Percentiles rank a stretch among this genome's conserved stretches.
phyloP scores from a whole-genome alignment of 1,140 invertebrate species.

The Spodoptera frugiperda region DNA sequence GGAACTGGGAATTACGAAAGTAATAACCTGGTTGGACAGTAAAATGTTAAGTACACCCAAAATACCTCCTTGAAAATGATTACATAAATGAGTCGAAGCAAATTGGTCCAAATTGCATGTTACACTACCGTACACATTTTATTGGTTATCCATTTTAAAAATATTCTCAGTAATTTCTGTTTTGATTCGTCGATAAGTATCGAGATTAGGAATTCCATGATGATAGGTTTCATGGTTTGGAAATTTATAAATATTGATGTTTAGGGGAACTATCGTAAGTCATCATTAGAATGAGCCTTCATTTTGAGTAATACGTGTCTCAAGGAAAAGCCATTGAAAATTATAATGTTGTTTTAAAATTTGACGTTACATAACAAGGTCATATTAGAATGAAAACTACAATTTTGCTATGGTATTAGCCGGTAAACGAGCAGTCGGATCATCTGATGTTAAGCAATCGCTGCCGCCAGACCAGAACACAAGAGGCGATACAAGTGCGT shows the following conservation, averaged over 20 bases:
- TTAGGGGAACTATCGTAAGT: background rate
- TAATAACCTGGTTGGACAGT: constrained; percentile 37
- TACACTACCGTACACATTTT: constrained; percentile 15
- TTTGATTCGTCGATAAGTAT: constrained; percentile 43
- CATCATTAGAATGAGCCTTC: background rate
- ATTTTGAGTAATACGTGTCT: no score
- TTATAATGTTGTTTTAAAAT: no score
- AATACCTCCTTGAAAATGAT: constrained; percentile 37
- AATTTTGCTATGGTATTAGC: no score
- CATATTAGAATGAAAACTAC: no score
- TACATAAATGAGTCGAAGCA: constrained; percentile 27
- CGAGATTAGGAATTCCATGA: constrained; percentile 28
- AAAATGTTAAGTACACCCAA: constrained; percentile 33
- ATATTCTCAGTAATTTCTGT: constrained; percentile 21
- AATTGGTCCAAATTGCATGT: constrained; percentile 46
- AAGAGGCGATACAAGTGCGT: no score
- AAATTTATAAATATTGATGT: constrained; percentile 27
- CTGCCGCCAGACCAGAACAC: no score
- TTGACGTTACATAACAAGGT: no score
- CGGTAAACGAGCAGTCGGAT: no score
- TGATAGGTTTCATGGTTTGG: background rate
- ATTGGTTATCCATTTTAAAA: constrained; percentile 26
- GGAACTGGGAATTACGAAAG: constrained; percentile 9
- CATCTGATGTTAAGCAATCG: no score
- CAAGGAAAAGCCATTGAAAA: no score